phyloP scores from a whole-genome alignment of 37 sponge, comb jelly and placozoan genomes.

The Oscarella lobularis region DNA sequence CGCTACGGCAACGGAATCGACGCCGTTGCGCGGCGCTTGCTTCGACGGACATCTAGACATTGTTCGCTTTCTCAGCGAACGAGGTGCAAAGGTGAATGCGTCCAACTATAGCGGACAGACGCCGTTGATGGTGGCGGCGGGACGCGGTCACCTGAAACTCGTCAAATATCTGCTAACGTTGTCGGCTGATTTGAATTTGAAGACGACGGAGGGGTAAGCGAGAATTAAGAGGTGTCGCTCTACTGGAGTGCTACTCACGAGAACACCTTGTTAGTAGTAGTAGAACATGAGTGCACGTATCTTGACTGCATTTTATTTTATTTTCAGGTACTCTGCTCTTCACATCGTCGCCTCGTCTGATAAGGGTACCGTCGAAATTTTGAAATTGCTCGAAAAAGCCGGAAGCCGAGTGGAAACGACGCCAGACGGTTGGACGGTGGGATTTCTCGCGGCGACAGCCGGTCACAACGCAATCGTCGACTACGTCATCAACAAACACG shows the following conservation, averaged over 20 bases:
- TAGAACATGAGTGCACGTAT: no score
- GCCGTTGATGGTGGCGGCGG: neutral
- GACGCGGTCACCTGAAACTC: neutral
- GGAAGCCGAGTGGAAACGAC: neutral
- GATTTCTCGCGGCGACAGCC: neutral
- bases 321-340: neutral
- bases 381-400: neutral
- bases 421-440: neutral
- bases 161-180: neutral
- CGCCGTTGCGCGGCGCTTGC: neutral
- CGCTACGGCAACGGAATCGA: conserved; percentile 2
- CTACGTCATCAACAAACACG: neutral
- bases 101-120: neutral
- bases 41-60: neutral
- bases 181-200: neutral
- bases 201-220: neutral
- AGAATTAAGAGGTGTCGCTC: no score
- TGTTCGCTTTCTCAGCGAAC: neutral
- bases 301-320: neutral
- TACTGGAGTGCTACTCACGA: no score
- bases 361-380: neutral
- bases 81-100: neutral
- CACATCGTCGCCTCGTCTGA: neutral
- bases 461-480: neutral
- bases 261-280: no score